Evolutionary conservation across 2,113 vertebrate species (phyloP).

Genomic region (Etia nguti): DNA sequence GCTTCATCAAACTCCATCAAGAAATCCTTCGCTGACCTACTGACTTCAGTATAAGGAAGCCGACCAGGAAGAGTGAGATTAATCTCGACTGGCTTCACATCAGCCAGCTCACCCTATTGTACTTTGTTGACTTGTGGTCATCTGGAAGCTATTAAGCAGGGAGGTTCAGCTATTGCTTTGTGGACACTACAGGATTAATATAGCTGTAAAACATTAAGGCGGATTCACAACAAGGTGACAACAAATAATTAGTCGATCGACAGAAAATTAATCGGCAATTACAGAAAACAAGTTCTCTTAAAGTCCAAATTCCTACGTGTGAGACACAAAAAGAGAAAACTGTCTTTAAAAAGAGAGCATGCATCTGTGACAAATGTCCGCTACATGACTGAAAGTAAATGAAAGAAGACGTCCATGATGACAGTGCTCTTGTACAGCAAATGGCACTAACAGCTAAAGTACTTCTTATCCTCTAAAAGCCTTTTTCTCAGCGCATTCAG

Average conservation of each 20-base stretch:
- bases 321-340: background rate
- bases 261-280: background rate
- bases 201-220: background rate
- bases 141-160: background rate
- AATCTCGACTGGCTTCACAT: background rate
- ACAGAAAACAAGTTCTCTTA: background rate
- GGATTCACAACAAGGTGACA: background rate
- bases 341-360: background rate
- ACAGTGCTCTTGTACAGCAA: background rate
- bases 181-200: background rate
- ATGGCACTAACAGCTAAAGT: background rate
- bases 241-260: background rate
- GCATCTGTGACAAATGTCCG: background rate
- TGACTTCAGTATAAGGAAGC: background rate
- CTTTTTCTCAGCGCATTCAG: background rate
- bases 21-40: background rate
- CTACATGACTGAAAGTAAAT: background rate
- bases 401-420: background rate
- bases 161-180: rapidly evolving
- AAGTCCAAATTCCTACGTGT: background rate
- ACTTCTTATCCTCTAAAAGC: background rate
- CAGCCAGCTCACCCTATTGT: background rate
- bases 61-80: background rate
- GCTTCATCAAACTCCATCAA: background rate
- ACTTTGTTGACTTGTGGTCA: background rate